Percentiles rank a stretch among this genome's conserved stretches.
phyloP scores from a whole-genome alignment of 35 echinoderm and acorn worm genomes.

The Strongylocentrotus purpuratus region DNA sequence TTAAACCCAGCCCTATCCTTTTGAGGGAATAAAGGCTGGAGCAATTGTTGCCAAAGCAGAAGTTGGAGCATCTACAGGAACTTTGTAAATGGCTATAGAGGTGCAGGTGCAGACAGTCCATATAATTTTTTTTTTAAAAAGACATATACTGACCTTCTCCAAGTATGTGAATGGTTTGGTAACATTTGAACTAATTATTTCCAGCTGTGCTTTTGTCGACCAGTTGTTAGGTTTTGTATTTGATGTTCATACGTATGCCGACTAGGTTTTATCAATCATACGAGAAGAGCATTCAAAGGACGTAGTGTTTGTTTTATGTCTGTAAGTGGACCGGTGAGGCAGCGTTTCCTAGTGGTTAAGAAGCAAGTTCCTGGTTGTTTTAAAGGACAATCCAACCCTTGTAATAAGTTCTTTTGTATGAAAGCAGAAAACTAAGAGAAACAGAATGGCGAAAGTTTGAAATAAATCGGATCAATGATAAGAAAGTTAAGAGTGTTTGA shows the following conservation, averaged over 20 bases:
- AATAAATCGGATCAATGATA: not conserved
- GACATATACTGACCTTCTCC: too few relatives aligned
- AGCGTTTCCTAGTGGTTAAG: not conserved
- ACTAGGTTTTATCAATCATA: not conserved
- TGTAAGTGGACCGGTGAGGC: not conserved
- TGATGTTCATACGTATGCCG: not conserved
- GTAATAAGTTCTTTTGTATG: not conserved
- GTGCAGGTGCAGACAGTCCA: not conserved
- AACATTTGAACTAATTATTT: too few relatives aligned
- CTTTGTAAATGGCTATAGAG: not conserved
- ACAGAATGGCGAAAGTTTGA: not conserved
- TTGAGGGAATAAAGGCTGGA: too few relatives aligned
- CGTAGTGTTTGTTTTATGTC: not conserved
- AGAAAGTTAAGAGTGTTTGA: too few relatives aligned
- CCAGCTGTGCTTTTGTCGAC: not conserved
- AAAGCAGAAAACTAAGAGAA: not conserved
- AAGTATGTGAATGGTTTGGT: too few relatives aligned
- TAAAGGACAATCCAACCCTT: not conserved
- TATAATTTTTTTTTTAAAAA: too few relatives aligned
- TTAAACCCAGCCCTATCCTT: too few relatives aligned
- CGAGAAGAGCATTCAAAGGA: not conserved
- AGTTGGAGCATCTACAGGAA: not conserved
- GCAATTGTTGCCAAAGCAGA: too few relatives aligned
- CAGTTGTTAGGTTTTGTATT: not conserved
- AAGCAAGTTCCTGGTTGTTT: not conserved